Conservation (phyloP, 2,113 vertebrate genomes). For the Gallinago paraguaiae region DNA sequence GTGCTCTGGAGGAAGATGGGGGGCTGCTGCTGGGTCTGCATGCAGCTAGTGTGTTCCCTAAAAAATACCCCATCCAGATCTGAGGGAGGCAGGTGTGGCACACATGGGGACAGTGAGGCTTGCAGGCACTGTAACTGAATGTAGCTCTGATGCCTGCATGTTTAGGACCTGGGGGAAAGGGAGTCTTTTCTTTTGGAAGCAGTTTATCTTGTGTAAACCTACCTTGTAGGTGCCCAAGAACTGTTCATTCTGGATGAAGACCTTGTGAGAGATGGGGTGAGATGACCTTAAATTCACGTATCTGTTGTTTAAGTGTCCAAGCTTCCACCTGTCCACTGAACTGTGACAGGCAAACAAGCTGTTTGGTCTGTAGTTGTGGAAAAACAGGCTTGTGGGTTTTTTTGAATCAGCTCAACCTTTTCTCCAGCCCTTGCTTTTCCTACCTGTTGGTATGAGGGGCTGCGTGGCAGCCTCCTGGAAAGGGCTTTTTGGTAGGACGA, state of each 20-base stretch:
- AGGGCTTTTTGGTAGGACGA: not conserved
- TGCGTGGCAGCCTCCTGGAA: not conserved
- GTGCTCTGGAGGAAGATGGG: not conserved
- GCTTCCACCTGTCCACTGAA: not conserved
- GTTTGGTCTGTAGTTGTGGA: not conserved
- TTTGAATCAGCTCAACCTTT: not conserved
- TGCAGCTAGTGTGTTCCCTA: not conserved
- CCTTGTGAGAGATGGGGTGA: not conserved
- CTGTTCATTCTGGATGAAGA: not conserved
- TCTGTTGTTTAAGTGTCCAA: not conserved
- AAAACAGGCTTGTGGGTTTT: not conserved
- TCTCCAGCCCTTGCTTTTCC: not conserved
- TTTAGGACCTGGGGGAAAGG: not conserved
- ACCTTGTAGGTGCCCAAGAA: not conserved
- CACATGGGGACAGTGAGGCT: not conserved
- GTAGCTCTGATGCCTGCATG: not conserved
- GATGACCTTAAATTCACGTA: accelerated
- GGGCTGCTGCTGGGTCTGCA: not conserved
- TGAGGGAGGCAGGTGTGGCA: not conserved
- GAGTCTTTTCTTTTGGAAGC: not conserved
- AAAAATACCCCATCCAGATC: not conserved
- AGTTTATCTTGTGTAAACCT: not conserved
- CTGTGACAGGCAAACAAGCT: not conserved
- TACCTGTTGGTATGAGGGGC: not conserved
- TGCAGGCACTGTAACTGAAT: not conserved